Evolutionary conservation across 2,797 vertebrate species (phyloP), one percentile per base, ranked within the genome.

Genomic region (Crypturellus tataupa): DNA sequence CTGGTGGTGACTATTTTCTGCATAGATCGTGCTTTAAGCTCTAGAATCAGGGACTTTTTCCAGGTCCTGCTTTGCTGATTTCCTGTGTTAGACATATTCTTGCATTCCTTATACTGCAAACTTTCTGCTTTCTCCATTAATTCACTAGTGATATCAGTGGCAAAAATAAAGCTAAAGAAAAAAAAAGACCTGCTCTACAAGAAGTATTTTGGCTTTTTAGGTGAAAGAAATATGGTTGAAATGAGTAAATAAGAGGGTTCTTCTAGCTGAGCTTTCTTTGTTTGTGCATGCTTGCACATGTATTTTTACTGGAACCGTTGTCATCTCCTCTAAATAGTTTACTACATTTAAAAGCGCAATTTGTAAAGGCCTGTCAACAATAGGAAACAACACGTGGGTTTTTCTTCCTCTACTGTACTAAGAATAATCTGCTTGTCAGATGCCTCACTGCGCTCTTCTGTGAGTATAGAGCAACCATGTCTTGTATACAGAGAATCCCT

Each of bases 381-480:
- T 21, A 78, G 81, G 83, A 88, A 93, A 78, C 9, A 85, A 55
- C 60, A 68, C 60, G 19, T 37, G 71, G 19, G 14, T 19, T 88
- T 95, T 93, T 90, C 67, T 88, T 77, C 39, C 78, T 79, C 58
- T 85, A 9, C 78, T 85, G 75, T 62, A 35, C 75, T 85, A 93
- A 84, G 73, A 93, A 90, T 84, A 94, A 94, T 80, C 73, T 1
- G 2, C 62, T 87, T 94, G 78, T 94, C 93, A 68, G 62, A 80
- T 80, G 37, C 55, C 80, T 81, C 40, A 29, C 31, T 23, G 35
- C 1, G 1, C 44, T 91, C 31, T 78, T 67, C 94, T 90, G 60
- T 62, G 87, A 91, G 86, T 29, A 81, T 40, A 93, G 59, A 82
- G 65, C 77, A 96, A 75, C 62, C 64, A 82, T 71, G 92, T 94